Evolutionary conservation across 2,797 vertebrate genomes (phyloP), one percentile per base, ranked within the genome.

Genomic region (Pipistrellus nathusii): DNA sequence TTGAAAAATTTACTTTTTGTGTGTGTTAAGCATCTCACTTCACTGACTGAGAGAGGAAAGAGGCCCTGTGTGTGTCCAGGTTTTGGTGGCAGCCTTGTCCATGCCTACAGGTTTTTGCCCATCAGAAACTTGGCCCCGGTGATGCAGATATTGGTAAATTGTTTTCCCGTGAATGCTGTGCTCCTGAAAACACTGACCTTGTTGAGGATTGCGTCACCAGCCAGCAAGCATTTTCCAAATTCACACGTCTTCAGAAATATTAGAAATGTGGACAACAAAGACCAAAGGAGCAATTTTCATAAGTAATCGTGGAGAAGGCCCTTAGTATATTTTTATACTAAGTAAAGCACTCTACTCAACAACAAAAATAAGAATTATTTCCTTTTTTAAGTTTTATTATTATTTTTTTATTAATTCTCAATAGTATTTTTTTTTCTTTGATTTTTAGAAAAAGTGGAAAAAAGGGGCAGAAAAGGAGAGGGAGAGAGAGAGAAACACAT

Each of bases 251-350:
- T 88, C 57, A 66, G 59, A 93, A 93, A 35, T 81, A 91, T 57
- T 76, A 88, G 41, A 81, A 85, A 64, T 81, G 76, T 81, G 76
- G 20, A 71, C 51, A 38, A 85, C 44, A 35, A 88, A 96, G 35
- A 69, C 66, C 66, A 75, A 25, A 41, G 15, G 35, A 57, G 6
- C 8, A 51, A 78, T 55, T 53, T 51, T 41, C 46, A 71, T 69
- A 86, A 83, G 62, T 30, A 64, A 87, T 75, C 20, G 72, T 21
- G 21, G n/a, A 53, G 62, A 44, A 77, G 30, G 12, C 9, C 14
- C 23, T 64, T 10, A 59, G 62, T 6, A 53, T 5, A 32, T 64
- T 87, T 90, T 77, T 53, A 64, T 38, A 38, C 38, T 38, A 38
- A 7, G 87, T 51, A 82, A 90, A 82, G 35, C 17, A 46, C 20